Evolutionary conservation across 2,113 vertebrate genomes (phyloP), one percentile per base, ranked within the genome.

Genomic region (Entosphenus tridentatus): DNA sequence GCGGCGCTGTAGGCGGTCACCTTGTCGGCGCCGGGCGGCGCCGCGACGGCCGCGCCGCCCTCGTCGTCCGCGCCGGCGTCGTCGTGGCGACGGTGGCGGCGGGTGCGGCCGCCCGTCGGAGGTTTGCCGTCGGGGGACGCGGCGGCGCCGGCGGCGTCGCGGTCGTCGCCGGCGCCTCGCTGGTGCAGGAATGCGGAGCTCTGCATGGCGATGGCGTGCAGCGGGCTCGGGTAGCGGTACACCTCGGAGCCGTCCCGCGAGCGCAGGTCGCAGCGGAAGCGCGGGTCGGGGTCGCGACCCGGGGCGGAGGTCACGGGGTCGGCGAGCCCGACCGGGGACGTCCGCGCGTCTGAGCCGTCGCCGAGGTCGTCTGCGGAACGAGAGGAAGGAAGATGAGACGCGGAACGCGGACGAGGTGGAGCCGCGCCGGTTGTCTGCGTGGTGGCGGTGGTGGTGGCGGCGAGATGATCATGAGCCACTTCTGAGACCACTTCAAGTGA

Each of bases 171-270:
- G 62, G 9, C 10, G n/a, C 62, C 62, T 65, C 21, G n/a, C n/a
- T 9, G n/a, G n/a, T 65, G 62, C 62, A 65, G 62, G 75, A 85
- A 86, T 54, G 85, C 77, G 54, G 84, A 83, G 70, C 84, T 86
- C 72, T 86, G 84, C 57, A 86, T 79, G 18, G 83, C 84, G 10
- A 86, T 82, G 0, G 83, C 84, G 17, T 86, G 84, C 69, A 86
- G 75, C 0, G 84, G 84, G 72, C 84, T 86, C n/a, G 84, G 84
- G 72, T 82, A 86, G 8, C 79, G 73, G 71, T 86, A 86, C 57
- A 85, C 78, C 71, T 86, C 84, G 72, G 81, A 82, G 72, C 81
- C 83, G 72, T 80, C 77, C 21, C 81, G 77, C 55, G 82, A 86
- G 21, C 85, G 78, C 21, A 86, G 74, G 75, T 86, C 82, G 0